Base-by-base conservation (phyloP, 2,888 invertebrate species). In the Thereva nobilitata region DNA sequence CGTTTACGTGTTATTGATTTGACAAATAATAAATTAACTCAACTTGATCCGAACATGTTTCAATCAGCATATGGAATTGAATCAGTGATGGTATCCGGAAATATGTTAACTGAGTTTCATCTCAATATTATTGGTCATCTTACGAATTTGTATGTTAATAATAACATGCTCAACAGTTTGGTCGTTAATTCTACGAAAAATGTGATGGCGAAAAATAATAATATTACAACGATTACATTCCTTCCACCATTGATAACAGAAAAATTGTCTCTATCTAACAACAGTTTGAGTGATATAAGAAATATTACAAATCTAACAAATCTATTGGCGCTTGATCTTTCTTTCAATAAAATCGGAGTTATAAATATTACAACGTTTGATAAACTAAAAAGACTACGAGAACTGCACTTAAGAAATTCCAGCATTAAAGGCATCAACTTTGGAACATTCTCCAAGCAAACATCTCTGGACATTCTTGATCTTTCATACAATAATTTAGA, bases 401-500 rank as follows among this genome's bases (percentile, higher is more conserved):
- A 74, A 42, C 73, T 81, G 0, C 74, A 74, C n/a, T 54, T 81
- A 6, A 74, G 77, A 1, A 71, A 72, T 3, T 76, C 75, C 5
- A 76, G 77, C 12, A 73, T 80, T 3, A 72, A 68, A 0, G 70
- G 73, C 8, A 72, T 81, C 1, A 74, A 75, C 7, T 81, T 78
- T 52, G 80, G 80, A 45, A 80, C 80, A 76, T 79, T 81, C 71
- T 77, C 80, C 10, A 79, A 79, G 67, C 79, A 80, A 38, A 74
- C 73, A 3, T 73, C 79, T 50, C 74, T 84, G 5, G 82, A 83
- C 55, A 79, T 79, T 42, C 75, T 84, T 12, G 84, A 84, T 68
- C 74, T 84, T 49, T 83, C 84, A 0, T 83, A 82, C 69, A 84
- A 84, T 73, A 83, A 84, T 72, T 75, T 84, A 9, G 82, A 80